Percentiles rank a stretch among this genome's conserved stretches.
Evolutionary conservation across 2,888 invertebrate genomes (phyloP).

Genomic region (Falcaria lacertinaria): DNA sequence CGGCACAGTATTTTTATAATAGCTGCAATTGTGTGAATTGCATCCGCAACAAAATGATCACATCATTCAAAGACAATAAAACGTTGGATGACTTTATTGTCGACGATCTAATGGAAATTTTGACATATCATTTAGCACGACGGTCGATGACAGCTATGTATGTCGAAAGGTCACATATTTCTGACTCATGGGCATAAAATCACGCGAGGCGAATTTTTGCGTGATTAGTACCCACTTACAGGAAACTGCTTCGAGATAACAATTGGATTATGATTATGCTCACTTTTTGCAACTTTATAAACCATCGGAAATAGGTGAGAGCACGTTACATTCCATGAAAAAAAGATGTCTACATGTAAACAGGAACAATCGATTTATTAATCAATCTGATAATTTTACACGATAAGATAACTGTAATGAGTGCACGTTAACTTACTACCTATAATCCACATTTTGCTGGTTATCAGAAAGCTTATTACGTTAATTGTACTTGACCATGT

Average conservation of each 20-base stretch:
- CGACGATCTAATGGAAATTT: neutral
- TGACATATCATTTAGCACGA: neutral
- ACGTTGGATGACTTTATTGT: too few relatives aligned
- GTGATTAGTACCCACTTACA: neutral
- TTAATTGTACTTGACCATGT: too few relatives aligned
- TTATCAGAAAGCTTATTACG: slow-evolving; percentile 4
- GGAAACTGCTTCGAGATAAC: neutral
- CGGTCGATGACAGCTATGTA: neutral
- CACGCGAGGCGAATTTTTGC: neutral
- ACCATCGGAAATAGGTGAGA: too few relatives aligned
- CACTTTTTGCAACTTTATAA: too few relatives aligned
- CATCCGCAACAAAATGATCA: too few relatives aligned
- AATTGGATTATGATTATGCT: too few relatives aligned
- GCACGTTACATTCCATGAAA: too few relatives aligned
- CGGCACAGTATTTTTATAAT: too few relatives aligned
- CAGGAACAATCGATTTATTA: slow-evolving; percentile 22
- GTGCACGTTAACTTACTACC: slow-evolving; percentile 1
- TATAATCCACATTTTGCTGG: slow-evolving; percentile 4
- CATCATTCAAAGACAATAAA: too few relatives aligned
- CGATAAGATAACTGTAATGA: slow-evolving; percentile 20
- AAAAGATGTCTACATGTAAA: too few relatives aligned
- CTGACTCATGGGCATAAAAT: neutral
- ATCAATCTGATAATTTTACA: slow-evolving; percentile 17
- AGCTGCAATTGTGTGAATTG: too few relatives aligned
- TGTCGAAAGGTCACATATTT: slow-evolving; percentile 1